Base-by-base conservation (phyloP, 2,888 invertebrate genomes). In the Andrena marginata region DNA sequence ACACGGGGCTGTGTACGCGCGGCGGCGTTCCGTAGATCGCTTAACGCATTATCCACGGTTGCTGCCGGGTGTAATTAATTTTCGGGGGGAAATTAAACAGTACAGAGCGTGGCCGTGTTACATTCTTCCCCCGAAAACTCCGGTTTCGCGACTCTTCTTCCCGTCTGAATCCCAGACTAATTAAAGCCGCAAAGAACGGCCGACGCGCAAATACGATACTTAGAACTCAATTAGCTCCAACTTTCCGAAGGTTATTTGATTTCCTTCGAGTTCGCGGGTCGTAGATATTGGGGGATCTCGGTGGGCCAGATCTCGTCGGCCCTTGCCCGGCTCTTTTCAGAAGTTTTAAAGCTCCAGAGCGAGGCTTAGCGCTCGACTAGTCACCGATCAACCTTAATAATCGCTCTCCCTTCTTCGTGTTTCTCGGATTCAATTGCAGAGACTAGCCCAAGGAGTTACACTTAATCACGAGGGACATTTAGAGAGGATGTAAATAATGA, bases 31-130 rank as follows among this genome's bases (percentile, higher is more conserved):
- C 49, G 59, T 60, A 13, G 68, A 78, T 74, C 68, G 69, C n/a
- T 69, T n/a, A 59, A 31, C 51, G 67, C 59, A 29, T 77, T 67
- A 67, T 69, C 42, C 65, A 7, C 23, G 29, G 20, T 13, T 29
- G 65, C 10, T 56, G 56, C 10, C 31, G 8, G 71, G 8, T 71
- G 60, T 56, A 77, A 80, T 80, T 80, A 67, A 77, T 80, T 71
- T 67, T 29, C 68, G 49, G 26, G 16, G 31, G 13, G 70, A 60
- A 60, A 29, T 42, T 26, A 60, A 56, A 54, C 23, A 51, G 8
- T 56, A 68, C 29, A 42, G 8, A 42, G 8, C 48, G 29, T 2
- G 56, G 35, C n/a, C 35, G 10, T 49, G n/a, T 16, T 26, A 26
- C 59, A 48, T 33, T 20, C 35, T 7, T 31, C 35, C 10, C 20